phyloP scores from a whole-genome alignment of 2,113 vertebrate genomes.

The Microcebus lehilahytsara region DNA sequence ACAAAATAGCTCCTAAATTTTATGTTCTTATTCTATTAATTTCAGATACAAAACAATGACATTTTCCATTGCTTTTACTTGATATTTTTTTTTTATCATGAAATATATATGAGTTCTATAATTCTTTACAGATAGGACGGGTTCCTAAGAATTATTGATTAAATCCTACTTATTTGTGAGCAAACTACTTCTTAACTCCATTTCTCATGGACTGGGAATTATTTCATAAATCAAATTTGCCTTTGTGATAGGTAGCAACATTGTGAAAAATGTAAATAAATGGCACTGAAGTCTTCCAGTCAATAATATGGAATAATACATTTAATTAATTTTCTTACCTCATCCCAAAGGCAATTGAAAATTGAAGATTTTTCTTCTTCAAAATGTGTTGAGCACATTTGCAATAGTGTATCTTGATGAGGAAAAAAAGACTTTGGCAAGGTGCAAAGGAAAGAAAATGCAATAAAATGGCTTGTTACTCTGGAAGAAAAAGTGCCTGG shows the following conservation, averaged over 20 bases:
- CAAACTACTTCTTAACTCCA: background rate
- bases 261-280: constrained; percentile 57
- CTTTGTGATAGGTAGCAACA: background rate
- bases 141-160: constrained; percentile 6
- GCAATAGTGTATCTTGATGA: background rate
- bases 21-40: constrained; percentile 40
- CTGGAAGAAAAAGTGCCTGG: background rate
- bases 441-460: background rate
- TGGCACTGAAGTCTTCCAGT: background rate
- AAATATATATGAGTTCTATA: constrained; percentile 8
- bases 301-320: background rate
- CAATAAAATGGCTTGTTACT: background rate
- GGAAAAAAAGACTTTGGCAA: background rate
- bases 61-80: background rate
- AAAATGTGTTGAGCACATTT: background rate
- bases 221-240: constrained; percentile 42
- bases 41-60: constrained; percentile 42
- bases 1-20: constrained; percentile 59
- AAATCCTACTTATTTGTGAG: background rate
- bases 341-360: constrained; percentile 41
- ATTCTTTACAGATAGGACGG: constrained; percentile 11
- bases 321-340: constrained; percentile 56
- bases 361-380: background rate
- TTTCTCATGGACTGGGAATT: constrained; percentile 16
- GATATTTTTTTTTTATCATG: constrained; percentile 31